phyloP scores from a whole-genome alignment of 2,888 invertebrate genomes.

The Brachypalpus laphriformis region DNA sequence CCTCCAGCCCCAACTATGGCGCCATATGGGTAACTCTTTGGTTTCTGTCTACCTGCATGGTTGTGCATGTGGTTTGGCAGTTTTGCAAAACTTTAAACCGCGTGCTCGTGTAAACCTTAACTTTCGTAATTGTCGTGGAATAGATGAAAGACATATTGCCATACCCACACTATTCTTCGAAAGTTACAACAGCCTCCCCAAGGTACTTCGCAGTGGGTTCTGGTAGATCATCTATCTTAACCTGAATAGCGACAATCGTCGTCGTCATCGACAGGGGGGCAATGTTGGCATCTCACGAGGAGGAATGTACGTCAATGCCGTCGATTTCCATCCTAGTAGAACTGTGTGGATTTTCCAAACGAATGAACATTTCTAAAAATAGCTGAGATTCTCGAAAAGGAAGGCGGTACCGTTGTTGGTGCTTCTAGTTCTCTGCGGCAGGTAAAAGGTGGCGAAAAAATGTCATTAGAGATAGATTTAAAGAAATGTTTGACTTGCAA shows the following conservation, averaged over 20 bases:
- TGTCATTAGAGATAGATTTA: slow-evolving; percentile 2
- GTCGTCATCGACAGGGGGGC: neutral
- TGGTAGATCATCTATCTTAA: slow-evolving; percentile 12
- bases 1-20: slow-evolving; percentile 28
- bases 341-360: slow-evolving; percentile 36
- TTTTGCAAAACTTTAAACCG: slow-evolving; percentile 19
- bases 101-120: slow-evolving; percentile 11
- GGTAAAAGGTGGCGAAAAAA: slow-evolving; percentile 35
- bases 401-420: neutral
- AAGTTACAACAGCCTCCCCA: neutral
- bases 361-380: slow-evolving; percentile 61
- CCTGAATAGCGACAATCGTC: neutral
- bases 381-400: slow-evolving; percentile 34
- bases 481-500: slow-evolving; percentile 6
- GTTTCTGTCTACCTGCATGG: neutral
- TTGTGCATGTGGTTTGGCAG: slow-evolving; percentile 10
- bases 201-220: slow-evolving; percentile 1
- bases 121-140: slow-evolving; percentile 10
- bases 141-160: neutral
- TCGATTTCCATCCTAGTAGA: slow-evolving; percentile 19
- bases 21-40: slow-evolving; percentile 21
- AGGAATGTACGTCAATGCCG: slow-evolving; percentile 51
- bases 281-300: slow-evolving; percentile 32
- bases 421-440: neutral
- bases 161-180: neutral